Conservation (phyloP, 2,888 invertebrate genomes). For the Neria commutata region DNA sequence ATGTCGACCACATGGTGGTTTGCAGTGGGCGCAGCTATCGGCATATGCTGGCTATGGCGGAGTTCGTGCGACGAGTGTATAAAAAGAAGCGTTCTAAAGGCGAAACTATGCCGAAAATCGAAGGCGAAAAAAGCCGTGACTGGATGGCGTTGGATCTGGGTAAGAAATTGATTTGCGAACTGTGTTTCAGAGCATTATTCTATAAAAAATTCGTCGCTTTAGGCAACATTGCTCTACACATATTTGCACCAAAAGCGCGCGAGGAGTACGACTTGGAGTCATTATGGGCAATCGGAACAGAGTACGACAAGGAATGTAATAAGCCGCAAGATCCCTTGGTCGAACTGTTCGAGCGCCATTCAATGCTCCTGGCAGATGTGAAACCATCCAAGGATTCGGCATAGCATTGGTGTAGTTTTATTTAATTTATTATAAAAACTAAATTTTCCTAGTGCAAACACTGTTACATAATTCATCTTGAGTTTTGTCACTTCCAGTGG, state of each 20-base stretch:
- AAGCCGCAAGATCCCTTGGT: conserved; percentile 67
- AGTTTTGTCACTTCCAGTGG: conserved; percentile 58
- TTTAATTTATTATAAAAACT: too few species aligned
- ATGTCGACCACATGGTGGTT: conserved; percentile 85
- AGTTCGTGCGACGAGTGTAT: conserved; percentile 76
- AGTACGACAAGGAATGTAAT: conserved; percentile 76
- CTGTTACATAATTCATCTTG: too few species aligned
- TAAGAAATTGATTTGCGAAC: conserved; percentile 50
- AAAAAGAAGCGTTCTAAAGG: conserved; percentile 71
- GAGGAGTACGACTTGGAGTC: conserved; percentile 85
- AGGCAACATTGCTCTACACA: conserved; percentile 92
- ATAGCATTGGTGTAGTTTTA: conserved; percentile 13
- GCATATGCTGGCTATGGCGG: conserved; percentile 76
- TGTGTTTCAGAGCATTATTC: neutral
- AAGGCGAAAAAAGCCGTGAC: conserved; percentile 76
- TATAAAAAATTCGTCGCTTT: conserved; percentile 23
- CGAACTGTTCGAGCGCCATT: conserved; percentile 72
- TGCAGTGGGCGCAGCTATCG: conserved; percentile 75
- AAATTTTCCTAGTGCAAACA: too few species aligned
- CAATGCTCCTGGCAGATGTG: conserved; percentile 62
- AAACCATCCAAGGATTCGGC: conserved; percentile 29
- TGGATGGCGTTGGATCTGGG: conserved; percentile 94
- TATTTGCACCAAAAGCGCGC: conserved; percentile 77
- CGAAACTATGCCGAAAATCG: conserved; percentile 76
- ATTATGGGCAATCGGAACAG: conserved; percentile 85